These are phyloP conservation scores for Patella ulyssiponensis DNA, from an alignment of 2,888 invertebrate genomes.

Conservation along the genomic window DNA sequence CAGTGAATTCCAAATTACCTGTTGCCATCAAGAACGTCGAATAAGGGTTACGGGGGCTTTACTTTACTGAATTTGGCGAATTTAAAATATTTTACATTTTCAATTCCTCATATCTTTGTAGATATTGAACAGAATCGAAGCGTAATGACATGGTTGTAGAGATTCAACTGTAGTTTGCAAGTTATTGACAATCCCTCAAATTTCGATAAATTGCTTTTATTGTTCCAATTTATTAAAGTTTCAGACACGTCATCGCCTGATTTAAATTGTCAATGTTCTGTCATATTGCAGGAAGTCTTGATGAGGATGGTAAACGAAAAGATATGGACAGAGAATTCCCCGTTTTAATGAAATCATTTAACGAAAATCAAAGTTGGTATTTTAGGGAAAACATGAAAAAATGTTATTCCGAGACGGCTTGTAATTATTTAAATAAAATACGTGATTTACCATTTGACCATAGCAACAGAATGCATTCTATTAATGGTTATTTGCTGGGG, in stretches of 20 bases:
- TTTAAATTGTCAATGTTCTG: neutral
- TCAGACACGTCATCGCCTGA: neutral
- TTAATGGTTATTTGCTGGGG: conserved; percentile 53
- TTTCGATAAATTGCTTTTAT: too few relatives aligned
- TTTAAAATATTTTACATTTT: too few relatives aligned
- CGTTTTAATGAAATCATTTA: conserved; percentile 45
- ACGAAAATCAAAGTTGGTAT: conserved; percentile 50
- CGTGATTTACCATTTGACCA: conserved; percentile 40
- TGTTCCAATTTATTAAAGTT: too few relatives aligned
- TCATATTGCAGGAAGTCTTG: conserved; percentile 36
- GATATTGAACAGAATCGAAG: too few relatives aligned
- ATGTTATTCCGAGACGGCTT: conserved; percentile 42
- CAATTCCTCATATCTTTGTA: too few relatives aligned
- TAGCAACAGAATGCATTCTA: conserved; percentile 48
- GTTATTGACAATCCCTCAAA: too few relatives aligned
- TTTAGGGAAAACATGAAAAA: conserved; percentile 38
- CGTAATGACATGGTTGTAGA: too few relatives aligned
- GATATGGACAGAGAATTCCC: conserved; percentile 51
- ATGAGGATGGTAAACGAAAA: conserved; percentile 32
- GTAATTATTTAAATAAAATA: conserved; percentile 34
- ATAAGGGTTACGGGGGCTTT: too few relatives aligned
- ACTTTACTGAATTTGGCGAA: too few relatives aligned
- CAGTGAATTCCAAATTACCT: too few relatives aligned
- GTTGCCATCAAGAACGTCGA: too few relatives aligned
- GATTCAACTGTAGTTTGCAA: too few relatives aligned